Base-by-base conservation (phyloP, 1,140 invertebrate genomes). In the Formica exsecta region DNA sequence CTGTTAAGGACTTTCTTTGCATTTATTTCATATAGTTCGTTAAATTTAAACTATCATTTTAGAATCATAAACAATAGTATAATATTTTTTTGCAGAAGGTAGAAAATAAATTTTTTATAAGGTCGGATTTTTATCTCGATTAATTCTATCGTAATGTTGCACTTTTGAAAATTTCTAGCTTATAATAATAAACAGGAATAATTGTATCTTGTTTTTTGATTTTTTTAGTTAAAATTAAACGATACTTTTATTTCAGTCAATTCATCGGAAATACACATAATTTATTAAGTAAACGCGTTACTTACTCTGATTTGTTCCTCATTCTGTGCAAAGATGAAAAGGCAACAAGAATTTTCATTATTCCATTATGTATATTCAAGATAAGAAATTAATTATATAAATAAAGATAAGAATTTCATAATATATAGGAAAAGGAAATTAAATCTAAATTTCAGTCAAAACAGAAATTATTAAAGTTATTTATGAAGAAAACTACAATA, bases 291-390 rank as follows among this genome's bases (percentile, higher is more conserved):
- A 73, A 75, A 64, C 2, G 9, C 32, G 13, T 76, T 51, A 89
- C 77, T 87, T 79, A 90, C 77, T 51, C 79, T 83, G 2, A 89
- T 41, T 9, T 73, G 66, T n/a, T 71, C 16, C 3, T 61, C 32
- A 38, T 41, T 44, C 79, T 88, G n/a, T 1, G 7, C 6, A 22
- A 19, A 79, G 13, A 66, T 38, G 48, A 13, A 62, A 84, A 68
- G 3, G 68, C 0, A 41, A 54, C 3, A 22, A 32, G 16, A 41
- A 65, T 57, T 64, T 32, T 65, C 7, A n/a, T 54, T 79, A 79
- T 44, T 64, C 19, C 9, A n/a, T 38, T 0, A 3, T 36, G 5
- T 9, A 11, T 36, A 36, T 48, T 54, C 3, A 9, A 19, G n/a
- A 51, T n/a, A 32, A 13, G 13, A 68, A 54, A 68, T 79, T 68